Evolutionary conservation across 2,113 vertebrate species (phyloP).

Genomic region (Garra rufa): DNA sequence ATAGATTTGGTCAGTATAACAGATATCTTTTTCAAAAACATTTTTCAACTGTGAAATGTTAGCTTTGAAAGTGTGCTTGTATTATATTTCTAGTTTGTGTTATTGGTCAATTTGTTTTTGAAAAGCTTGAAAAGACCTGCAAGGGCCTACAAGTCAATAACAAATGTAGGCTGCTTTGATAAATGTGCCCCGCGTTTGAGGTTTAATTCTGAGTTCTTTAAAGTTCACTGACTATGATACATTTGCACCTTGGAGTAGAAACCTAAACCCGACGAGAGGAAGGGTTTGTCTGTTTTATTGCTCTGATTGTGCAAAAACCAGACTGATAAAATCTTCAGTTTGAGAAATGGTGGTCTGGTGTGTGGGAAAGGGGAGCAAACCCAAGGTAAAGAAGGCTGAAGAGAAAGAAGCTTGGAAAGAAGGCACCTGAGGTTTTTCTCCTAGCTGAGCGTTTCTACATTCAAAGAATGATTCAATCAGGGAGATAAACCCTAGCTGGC

Average conservation of each 20-base stretch:
- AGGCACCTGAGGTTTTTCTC: constrained; percentile 38
- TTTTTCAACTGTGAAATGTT: background rate
- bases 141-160: constrained; percentile 30
- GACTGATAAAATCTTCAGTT: background rate
- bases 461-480: constrained; percentile 54
- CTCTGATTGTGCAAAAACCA: background rate
- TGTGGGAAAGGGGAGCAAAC: constrained; percentile 38
- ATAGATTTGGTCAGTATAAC: background rate
- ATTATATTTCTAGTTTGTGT: background rate
- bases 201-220: constrained; percentile 6
- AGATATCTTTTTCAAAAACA: background rate
- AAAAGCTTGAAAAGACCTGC: background rate
- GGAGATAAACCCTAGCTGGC: constrained; percentile 49
- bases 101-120: constrained; percentile 3
- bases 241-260: constrained; percentile 21
- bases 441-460: constrained; percentile 29
- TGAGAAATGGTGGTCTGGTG: background rate
- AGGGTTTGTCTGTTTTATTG: constrained; percentile 19
- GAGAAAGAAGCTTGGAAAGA: constrained; percentile 43
- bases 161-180: constrained; percentile 8
- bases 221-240: constrained; percentile 22
- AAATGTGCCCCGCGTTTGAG: background rate
- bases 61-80: too few species aligned
- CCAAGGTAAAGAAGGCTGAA: constrained; percentile 61
- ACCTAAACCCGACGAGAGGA: background rate